These are phyloP conservation scores for Cyanoramphus novaezelandiae DNA, from an alignment of 2,113 vertebrate species.

Conservation along the genomic window DNA sequence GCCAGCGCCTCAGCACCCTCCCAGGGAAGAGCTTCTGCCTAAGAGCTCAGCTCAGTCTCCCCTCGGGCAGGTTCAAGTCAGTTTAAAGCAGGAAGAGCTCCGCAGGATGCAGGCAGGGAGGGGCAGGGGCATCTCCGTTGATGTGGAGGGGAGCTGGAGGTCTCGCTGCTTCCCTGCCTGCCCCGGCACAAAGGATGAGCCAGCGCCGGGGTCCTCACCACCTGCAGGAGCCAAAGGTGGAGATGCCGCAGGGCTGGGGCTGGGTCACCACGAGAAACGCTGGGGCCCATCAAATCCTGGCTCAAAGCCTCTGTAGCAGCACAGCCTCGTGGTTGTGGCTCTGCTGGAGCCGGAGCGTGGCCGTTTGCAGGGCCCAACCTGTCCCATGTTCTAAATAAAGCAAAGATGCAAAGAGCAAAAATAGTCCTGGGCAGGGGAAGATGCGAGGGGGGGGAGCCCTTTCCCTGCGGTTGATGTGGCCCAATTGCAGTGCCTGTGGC, in stretches of 20 bases:
- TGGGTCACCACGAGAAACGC: accelerated
- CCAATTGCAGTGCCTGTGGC: slow-evolving; percentile 23
- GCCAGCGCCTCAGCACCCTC: not conserved
- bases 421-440: not conserved
- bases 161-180: not conserved
- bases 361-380: not conserved
- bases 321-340: accelerated
- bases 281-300: not conserved
- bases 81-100: not conserved
- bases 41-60: not conserved
- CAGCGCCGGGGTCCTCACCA: not conserved
- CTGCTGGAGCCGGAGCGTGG: accelerated
- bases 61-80: not conserved
- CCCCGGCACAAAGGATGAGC: accelerated
- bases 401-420: not conserved
- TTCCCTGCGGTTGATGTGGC: not conserved
- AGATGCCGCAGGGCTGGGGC: accelerated
- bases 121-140: accelerated
- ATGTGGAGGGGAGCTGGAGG: not conserved
- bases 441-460: not conserved
- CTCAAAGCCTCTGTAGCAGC: accelerated
- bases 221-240: accelerated
- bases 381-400: accelerated
- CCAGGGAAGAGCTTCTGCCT: not conserved
- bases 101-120: not conserved